Evolutionary conservation across 2,797 vertebrate genomes (phyloP), one percentile per base, ranked within the genome.

Genomic region (Botia kubotai): DNA sequence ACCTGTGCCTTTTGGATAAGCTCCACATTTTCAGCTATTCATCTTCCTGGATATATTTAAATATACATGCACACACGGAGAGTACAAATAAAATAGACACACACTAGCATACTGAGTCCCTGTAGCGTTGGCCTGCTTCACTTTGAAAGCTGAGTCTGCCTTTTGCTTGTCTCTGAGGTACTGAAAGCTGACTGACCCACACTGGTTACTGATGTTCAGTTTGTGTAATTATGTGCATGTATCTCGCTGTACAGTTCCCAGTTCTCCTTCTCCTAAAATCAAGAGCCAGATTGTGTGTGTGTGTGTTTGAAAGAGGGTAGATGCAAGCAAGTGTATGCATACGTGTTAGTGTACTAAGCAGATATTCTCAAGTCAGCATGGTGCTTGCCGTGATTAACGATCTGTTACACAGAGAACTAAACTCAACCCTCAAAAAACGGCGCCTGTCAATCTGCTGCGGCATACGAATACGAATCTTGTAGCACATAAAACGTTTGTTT

Each of bases 121-220:
- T 57, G 50, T 55, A 72, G 60, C 16, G 0, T 2, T 66, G 77
- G 33, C 69, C 70, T 57, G 46, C 29, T 72, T 72, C 29, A 10
- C 17, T 66, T 60, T 46, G 29, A 72, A 66, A 65, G 70, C 77
- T 80, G 77, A 80, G 60, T 72, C 77, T 63, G 77, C 77, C 14
- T 63, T 71, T 71, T 63, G 21, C 8, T n/a, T 23, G 46, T 63
- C 68, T 63, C 77, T 8, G 77, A 50, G 77, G 57, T 12, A 71
- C 57, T 0, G 12, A 14, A 71, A 52, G 26, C 68, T 53, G 68
- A 72, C 57, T 66, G 46, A 43, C 33, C 48, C 60, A 53, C 48
- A 65, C 70, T 17, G 12, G 52, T 66, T 80, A 67, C 78, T 19
- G 33, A 19, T 73, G 62, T 46, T 73, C 70, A 73, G 60, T 70